These are phyloP conservation scores for Lepetodrilus schrolli DNA, from an alignment of 2,888 invertebrate genomes.

Conservation along the genomic window DNA sequence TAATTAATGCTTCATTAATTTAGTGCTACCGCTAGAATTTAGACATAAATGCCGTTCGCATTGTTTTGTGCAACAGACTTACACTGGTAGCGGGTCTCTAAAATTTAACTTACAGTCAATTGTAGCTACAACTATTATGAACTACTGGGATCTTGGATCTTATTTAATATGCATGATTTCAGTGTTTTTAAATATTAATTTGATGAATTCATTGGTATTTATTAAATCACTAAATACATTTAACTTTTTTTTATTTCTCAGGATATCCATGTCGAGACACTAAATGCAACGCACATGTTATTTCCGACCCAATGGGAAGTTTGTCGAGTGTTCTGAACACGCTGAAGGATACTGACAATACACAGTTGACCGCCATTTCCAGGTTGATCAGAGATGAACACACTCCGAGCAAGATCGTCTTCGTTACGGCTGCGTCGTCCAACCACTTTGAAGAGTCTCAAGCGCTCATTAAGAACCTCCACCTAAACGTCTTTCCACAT, in stretches of 20 bases:
- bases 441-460: slow-evolving; percentile 11
- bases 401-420: background rate
- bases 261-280: background rate
- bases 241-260: background rate
- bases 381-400: background rate
- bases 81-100: no score
- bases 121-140: no score
- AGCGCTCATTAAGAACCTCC: slow-evolving; percentile 26
- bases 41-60: no score
- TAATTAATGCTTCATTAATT: no score
- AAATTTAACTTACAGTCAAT: no score
- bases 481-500: slow-evolving; percentile 5
- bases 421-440: slow-evolving; percentile 27
- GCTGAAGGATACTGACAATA: background rate
- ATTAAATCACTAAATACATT: background rate
- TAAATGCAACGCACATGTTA: background rate
- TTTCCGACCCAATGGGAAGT: background rate
- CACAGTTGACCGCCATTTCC: background rate
- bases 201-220: no score
- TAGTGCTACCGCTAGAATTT: no score
- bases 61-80: background rate
- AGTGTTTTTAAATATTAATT: no score
- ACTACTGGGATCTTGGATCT: no score
- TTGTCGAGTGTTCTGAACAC: background rate
- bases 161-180: no score